phyloP scores from a whole-genome alignment of 2,113 vertebrate species.

The Cynoglossus semilaevis region DNA sequence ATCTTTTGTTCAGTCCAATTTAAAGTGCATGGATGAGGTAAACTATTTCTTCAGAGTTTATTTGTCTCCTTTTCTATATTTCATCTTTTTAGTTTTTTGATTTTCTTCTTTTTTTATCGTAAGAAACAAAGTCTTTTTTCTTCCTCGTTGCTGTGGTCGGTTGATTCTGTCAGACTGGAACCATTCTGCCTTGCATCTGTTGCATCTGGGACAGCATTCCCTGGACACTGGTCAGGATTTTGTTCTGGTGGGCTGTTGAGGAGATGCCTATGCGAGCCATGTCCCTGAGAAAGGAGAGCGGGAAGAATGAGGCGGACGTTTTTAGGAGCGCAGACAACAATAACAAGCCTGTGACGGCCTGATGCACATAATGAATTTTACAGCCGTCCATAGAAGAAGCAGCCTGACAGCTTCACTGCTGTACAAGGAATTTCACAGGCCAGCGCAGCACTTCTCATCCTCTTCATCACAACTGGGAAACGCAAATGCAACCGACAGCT shows the following conservation, averaged over 20 bases:
- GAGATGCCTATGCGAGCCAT: constrained; percentile 92
- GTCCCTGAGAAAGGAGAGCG: constrained; percentile 77
- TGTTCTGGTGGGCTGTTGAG: constrained; percentile 87
- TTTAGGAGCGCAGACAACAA: constrained; percentile 47
- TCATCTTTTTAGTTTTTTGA: constrained; percentile 61
- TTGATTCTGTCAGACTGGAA: constrained; percentile 86
- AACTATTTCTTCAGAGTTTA: constrained; percentile 89
- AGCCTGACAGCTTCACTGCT: constrained; percentile 39
- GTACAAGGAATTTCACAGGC: constrained; percentile 20
- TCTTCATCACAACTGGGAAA: constrained; percentile 22
- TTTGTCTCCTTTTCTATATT: constrained; percentile 54
- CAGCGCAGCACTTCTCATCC: constrained; percentile 17
- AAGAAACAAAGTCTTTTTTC: constrained; percentile 55
- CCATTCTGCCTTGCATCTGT: constrained; percentile 95
- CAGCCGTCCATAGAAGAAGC: constrained; percentile 31
- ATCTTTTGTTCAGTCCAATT: constrained; percentile 79
- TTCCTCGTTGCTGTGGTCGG: constrained; percentile 40
- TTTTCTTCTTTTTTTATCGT: constrained; percentile 48
- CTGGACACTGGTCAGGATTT: constrained; percentile 91
- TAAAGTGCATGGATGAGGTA: constrained; percentile 99
- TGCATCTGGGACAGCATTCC: constrained; percentile 95
- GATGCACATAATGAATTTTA: constrained; percentile 46
- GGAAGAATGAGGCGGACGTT: constrained; percentile 12
- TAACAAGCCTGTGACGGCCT: constrained; percentile 29
- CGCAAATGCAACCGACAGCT: constrained; percentile 7